A percentile compares a stretch with the other conserved stretches of the same genome.
Conservation (phyloP, 53 echinoderm and acorn worm species). For the Crossaster papposus region DNA sequence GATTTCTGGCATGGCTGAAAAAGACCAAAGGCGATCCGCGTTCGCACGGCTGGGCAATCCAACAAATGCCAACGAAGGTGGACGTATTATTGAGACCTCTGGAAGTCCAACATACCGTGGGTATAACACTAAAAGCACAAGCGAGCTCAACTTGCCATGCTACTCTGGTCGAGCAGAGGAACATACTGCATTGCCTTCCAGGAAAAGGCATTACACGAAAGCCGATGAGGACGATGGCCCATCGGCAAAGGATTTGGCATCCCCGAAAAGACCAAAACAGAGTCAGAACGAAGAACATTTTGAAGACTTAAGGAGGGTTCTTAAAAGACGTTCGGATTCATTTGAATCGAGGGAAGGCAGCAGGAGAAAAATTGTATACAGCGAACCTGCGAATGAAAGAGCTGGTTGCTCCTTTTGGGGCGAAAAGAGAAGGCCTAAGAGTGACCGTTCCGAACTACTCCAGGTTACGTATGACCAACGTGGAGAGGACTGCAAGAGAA, state of each 20-base stretch:
- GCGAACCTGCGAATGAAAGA: neutral
- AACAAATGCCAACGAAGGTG: neutral
- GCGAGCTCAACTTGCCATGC: neutral
- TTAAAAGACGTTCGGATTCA: neutral
- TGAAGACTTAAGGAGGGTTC: neutral
- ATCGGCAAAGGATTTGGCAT: neutral
- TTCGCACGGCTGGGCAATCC: neutral
- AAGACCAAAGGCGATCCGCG: neutral
- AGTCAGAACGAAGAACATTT: neutral
- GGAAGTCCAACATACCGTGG: neutral
- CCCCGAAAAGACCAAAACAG: neutral
- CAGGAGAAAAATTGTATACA: too few species aligned
- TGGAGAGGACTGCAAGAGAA: neutral
- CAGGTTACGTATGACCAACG: too few species aligned
- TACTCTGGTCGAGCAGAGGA: neutral
- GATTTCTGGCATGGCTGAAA: neutral
- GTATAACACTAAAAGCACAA: neutral
- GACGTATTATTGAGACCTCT: neutral
- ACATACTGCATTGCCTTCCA: neutral
- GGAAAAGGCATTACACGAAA: neutral
- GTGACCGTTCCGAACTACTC: neutral
- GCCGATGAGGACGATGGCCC: neutral
- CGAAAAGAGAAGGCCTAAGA: neutral
- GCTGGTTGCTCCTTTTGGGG: conserved; percentile 2
- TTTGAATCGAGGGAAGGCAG: neutral